Conservation (phyloP, 1,140 invertebrate genomes). For the Lucilia sericata region DNA sequence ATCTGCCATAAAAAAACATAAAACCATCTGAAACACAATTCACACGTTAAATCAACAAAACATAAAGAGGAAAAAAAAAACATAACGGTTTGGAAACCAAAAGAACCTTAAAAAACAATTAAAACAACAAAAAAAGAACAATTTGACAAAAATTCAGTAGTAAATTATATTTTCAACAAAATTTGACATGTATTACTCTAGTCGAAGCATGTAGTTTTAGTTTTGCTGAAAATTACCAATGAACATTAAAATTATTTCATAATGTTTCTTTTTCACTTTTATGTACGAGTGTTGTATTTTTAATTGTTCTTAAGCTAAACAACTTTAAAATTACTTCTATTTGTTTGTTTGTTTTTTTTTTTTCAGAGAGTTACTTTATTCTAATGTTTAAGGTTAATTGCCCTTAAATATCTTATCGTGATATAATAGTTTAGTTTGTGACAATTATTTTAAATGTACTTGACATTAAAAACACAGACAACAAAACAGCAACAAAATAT, state of each 20-base stretch:
- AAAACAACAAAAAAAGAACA: slow-evolving; percentile 7
- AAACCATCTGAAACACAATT: slow-evolving; percentile 1
- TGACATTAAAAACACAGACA: background rate
- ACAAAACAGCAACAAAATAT: background rate
- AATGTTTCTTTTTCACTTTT: background rate
- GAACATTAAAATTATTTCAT: background rate
- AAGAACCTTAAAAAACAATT: slow-evolving; percentile 20
- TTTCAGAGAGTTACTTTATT: too few species aligned
- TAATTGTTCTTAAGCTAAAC: slow-evolving; percentile 20
- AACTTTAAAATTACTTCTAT: too few species aligned
- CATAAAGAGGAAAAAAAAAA: background rate
- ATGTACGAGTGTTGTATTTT: background rate
- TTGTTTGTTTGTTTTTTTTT: background rate
- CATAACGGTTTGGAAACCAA: slow-evolving; percentile 5
- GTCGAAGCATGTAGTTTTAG: background rate
- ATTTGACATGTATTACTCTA: background rate
- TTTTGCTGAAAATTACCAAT: background rate
- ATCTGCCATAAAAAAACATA: slow-evolving; percentile 10
- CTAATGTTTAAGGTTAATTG: slow-evolving; percentile 35
- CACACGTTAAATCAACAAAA: background rate
- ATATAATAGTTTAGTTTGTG: slow-evolving; percentile 25
- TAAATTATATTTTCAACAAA: slow-evolving; percentile 15
- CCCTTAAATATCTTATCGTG: slow-evolving; percentile 37
- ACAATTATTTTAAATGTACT: slow-evolving; percentile 27
- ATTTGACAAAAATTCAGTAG: slow-evolving; percentile 34